These are phyloP conservation scores for Megalops cyprinoides DNA, from an alignment of 2,797 vertebrate species.

Conservation along the genomic window DNA sequence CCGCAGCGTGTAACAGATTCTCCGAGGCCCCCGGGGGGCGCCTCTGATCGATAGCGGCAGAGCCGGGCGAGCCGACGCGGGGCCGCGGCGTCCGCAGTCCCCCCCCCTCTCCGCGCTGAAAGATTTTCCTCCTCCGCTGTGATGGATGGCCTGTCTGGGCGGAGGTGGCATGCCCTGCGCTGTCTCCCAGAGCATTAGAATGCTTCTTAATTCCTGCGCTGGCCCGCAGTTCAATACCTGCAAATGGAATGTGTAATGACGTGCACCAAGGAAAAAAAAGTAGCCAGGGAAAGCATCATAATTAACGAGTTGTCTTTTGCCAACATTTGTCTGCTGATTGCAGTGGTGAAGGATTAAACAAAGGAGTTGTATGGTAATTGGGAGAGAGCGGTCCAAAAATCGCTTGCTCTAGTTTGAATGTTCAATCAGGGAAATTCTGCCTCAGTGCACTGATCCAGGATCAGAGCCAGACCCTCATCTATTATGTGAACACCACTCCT, in stretches of 20 bases:
- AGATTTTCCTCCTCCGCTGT: background rate
- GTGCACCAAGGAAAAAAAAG: background rate
- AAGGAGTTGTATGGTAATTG: background rate
- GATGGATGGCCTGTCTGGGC: background rate
- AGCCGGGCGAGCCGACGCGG: background rate
- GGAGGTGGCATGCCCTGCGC: background rate
- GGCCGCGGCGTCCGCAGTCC: background rate
- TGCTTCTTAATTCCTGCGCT: background rate
- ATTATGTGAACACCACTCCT: background rate
- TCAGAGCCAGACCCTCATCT: background rate
- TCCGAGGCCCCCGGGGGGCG: background rate
- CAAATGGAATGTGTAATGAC: background rate
- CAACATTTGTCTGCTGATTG: background rate
- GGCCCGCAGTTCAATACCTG: background rate
- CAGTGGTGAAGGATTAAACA: background rate
- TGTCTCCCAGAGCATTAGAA: background rate
- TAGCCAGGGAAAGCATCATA: background rate
- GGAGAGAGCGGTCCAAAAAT: background rate
- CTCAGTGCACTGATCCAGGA: background rate
- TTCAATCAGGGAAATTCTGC: background rate
- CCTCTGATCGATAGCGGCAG: background rate
- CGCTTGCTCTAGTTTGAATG: background rate
- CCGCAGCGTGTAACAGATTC: conserved; percentile 22
- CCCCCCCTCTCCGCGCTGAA: background rate
- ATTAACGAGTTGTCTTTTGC: background rate